Evolutionary conservation across 2,888 invertebrate species (phyloP).

Genomic region (Automeris io): DNA sequence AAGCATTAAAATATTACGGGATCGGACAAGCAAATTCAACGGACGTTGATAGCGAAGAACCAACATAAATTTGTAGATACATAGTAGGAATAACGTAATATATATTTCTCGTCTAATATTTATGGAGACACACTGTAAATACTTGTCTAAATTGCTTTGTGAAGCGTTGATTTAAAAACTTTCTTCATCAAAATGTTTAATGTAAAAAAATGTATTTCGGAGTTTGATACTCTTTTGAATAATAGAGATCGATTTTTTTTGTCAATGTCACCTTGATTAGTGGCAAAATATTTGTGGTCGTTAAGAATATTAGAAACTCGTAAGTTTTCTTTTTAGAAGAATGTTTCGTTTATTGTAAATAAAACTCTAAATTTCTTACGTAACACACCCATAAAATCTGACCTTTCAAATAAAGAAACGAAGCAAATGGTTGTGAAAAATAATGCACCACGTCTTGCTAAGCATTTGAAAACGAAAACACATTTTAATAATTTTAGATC

Average conservation of each 20-base stretch:
- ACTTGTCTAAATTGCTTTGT: background rate
- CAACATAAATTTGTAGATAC: background rate
- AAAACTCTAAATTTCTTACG: no score
- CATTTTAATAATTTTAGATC: no score
- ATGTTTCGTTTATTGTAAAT: no score
- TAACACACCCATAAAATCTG: no score
- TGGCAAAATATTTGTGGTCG: background rate
- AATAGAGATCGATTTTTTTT: background rate
- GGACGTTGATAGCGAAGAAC: conserved; percentile 1
- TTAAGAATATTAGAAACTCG: background rate
- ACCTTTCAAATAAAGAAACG: no score
- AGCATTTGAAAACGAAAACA: no score
- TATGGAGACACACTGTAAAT: background rate
- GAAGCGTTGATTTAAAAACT: conserved; percentile 2
- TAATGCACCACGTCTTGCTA: no score
- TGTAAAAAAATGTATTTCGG: background rate
- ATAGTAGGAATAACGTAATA: background rate
- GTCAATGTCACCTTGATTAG: conserved; percentile 1
- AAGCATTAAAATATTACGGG: conserved; percentile 79
- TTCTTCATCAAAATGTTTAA: conserved; percentile 1
- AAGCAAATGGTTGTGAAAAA: no score
- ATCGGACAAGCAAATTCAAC: conserved; percentile 61
- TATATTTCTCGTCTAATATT: background rate
- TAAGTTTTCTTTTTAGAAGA: background rate
- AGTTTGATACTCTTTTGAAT: background rate